Evolutionary conservation across 2,888 invertebrate genomes (phyloP).

Genomic region (Escarpia spicata): DNA sequence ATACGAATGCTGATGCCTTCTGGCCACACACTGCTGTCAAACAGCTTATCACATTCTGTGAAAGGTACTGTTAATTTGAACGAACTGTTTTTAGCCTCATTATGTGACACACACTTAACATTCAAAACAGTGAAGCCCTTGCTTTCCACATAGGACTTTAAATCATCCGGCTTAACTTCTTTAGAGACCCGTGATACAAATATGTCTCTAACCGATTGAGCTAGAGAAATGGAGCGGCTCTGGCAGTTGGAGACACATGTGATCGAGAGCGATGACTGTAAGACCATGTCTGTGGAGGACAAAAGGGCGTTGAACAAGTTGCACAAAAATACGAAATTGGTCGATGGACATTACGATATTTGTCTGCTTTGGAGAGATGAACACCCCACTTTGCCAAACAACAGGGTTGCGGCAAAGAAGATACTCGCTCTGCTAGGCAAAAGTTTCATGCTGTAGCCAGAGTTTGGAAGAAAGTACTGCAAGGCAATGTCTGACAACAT

Average conservation of each 20-base stretch:
- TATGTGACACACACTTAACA: no score
- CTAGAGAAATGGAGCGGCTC: neutral
- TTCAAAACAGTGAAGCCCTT: no score
- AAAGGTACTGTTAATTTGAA: no score
- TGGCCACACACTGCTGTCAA: no score
- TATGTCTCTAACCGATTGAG: no score
- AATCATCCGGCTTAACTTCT: no score
- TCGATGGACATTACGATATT: neutral
- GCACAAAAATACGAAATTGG: neutral
- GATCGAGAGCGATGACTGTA: neutral
- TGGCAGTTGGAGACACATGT: neutral
- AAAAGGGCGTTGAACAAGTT: neutral
- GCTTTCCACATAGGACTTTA: no score
- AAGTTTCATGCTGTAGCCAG: neutral
- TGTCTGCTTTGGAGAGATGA: neutral
- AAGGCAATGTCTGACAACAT: neutral
- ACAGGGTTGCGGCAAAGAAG: slow-evolving; percentile 13
- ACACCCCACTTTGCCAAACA: neutral
- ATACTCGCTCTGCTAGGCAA: neutral
- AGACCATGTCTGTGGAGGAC: neutral
- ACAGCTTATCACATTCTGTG: no score
- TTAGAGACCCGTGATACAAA: no score
- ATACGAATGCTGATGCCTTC: no score
- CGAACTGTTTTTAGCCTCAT: no score
- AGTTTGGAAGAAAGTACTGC: neutral